Percentiles rank a stretch among this genome's conserved stretches.
These are phyloP conservation scores for Scophthalmus maximus DNA, from an alignment of 2,113 vertebrate species.

Conservation along the genomic window DNA sequence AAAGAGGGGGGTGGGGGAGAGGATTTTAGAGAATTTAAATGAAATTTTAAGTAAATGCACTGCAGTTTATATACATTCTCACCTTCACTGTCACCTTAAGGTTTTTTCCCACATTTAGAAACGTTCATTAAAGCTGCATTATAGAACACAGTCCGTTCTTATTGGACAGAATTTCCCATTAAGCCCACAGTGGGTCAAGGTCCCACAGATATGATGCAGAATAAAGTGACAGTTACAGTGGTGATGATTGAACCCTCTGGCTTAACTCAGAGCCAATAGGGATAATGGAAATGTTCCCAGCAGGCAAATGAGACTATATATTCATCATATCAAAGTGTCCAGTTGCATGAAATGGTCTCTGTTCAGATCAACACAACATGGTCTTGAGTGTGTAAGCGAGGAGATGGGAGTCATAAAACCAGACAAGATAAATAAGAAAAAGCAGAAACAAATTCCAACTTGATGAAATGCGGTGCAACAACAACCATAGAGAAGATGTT, in stretches of 20 bases:
- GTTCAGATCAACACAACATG: slow-evolving; percentile 60
- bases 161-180: slow-evolving; percentile 23
- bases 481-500: slow-evolving; percentile 10
- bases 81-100: slow-evolving; percentile 45
- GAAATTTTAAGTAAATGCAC: slow-evolving; percentile 19
- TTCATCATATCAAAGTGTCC: slow-evolving; percentile 67
- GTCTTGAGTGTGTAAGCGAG: slow-evolving; percentile 14
- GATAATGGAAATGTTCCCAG: slow-evolving; percentile 67
- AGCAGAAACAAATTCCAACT: slow-evolving; percentile 13
- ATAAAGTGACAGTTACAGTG: slow-evolving; percentile 60
- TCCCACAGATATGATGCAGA: slow-evolving; percentile 43
- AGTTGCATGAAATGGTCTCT: slow-evolving; percentile 23
- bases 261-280: slow-evolving; percentile 47
- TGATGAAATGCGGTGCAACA: slow-evolving; percentile 5
- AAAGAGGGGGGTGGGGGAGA: slow-evolving; percentile 2
- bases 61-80: slow-evolving; percentile 46
- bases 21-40: not conserved
- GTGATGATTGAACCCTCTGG: slow-evolving; percentile 56
- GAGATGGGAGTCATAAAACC: slow-evolving; percentile 43
- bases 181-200: slow-evolving; percentile 55
- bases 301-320: slow-evolving; percentile 65
- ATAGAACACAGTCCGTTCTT: slow-evolving; percentile 44
- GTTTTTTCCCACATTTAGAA: slow-evolving; percentile 25
- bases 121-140: slow-evolving; percentile 43
- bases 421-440: slow-evolving; percentile 32